A percentile compares a stretch with the other conserved stretches of the same genome.
Conservation (phyloP, 2,888 invertebrate species). For the Troilus luridus region DNA sequence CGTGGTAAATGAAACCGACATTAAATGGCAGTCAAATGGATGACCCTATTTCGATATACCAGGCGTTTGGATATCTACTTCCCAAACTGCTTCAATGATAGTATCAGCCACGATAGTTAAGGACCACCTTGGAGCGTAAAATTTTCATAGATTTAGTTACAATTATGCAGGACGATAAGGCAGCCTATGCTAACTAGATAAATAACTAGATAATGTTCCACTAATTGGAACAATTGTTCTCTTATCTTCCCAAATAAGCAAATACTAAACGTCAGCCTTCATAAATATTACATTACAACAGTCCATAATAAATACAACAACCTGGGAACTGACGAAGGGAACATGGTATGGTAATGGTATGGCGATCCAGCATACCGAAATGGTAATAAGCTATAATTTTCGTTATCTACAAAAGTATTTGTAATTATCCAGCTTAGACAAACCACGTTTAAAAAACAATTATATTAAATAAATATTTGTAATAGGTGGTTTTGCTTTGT, state of each 20-base stretch:
- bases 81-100: neutral
- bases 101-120: neutral
- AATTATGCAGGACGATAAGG: constrained; percentile 13
- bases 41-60: neutral
- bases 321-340: neutral
- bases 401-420: neutral
- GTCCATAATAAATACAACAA: constrained; percentile 28
- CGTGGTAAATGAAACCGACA: neutral
- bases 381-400: neutral
- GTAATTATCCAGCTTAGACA: neutral
- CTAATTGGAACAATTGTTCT: constrained; percentile 31
- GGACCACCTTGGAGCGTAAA: neutral
- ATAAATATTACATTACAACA: constrained; percentile 19
- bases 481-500: neutral
- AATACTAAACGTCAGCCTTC: neutral
- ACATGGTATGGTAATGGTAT: neutral
- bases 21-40: neutral
- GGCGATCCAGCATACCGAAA: neutral
- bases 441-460: neutral
- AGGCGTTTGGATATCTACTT: neutral
- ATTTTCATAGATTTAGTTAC: constrained; percentile 13
- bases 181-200: constrained; percentile 22
- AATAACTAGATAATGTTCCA: constrained; percentile 21
- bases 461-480: neutral
- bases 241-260: constrained; percentile 30